These are phyloP conservation scores for Eudasyphora cyanicolor DNA, from an alignment of 2,888 invertebrate genomes.

Conservation along the genomic window DNA sequence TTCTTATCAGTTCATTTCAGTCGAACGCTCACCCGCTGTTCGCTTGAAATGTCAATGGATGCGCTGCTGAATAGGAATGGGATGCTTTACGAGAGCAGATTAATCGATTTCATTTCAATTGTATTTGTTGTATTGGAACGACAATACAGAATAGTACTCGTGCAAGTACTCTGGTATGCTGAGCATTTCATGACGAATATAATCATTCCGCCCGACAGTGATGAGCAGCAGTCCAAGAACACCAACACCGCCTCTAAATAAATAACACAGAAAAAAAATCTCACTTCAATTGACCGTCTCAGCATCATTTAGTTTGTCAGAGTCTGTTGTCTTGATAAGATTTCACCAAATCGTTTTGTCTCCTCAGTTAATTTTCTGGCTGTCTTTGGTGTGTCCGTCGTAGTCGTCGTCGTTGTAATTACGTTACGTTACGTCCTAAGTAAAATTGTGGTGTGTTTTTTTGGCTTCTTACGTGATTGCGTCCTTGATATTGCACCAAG, in stretches of 20 bases:
- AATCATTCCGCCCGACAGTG: slow-evolving; percentile 30
- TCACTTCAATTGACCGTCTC: slow-evolving; percentile 58
- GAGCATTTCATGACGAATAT: slow-evolving; percentile 51
- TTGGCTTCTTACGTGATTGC: slow-evolving; percentile 59
- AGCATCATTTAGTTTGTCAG: slow-evolving; percentile 76
- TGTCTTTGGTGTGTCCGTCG: slow-evolving; percentile 65
- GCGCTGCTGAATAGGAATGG: not conserved
- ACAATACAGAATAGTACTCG: not conserved
- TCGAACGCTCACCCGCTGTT: slow-evolving; percentile 31
- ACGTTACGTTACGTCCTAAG: slow-evolving; percentile 39
- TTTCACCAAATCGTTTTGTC: slow-evolving; percentile 68
- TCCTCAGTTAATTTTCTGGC: slow-evolving; percentile 47
- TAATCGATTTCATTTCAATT: slow-evolving; percentile 59
- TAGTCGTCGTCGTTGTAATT: slow-evolving; percentile 57
- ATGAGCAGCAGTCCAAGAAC: slow-evolving; percentile 13
- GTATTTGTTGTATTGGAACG: not conserved
- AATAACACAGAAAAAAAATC: slow-evolving; percentile 50
- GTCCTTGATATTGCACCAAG: slow-evolving; percentile 48
- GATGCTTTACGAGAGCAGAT: slow-evolving; percentile 32
- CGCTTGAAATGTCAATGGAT: slow-evolving; percentile 61
- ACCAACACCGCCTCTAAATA: slow-evolving; percentile 66
- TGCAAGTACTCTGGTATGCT: not conserved
- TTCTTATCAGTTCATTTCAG: slow-evolving; percentile 54
- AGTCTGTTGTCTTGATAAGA: slow-evolving; percentile 80
- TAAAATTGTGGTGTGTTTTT: slow-evolving; percentile 52